phyloP scores from a whole-genome alignment of 2,888 invertebrate species.

The Chalcis sispes region DNA sequence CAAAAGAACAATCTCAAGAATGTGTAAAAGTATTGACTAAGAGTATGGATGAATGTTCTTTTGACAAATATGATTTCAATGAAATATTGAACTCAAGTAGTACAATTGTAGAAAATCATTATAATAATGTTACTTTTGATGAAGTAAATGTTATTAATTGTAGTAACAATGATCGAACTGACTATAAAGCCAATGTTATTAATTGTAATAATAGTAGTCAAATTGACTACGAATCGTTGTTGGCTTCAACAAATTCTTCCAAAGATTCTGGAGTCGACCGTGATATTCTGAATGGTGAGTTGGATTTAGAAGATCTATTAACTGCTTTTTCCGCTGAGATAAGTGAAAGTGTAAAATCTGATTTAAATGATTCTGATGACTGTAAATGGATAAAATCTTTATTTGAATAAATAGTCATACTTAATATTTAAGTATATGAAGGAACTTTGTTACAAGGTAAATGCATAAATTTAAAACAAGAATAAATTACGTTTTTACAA shows the following conservation, averaged over 20 bases:
- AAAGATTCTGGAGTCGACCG: slow-evolving; percentile 24
- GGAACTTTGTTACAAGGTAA: neutral
- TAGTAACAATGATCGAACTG: neutral
- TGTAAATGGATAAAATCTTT: slow-evolving; percentile 34
- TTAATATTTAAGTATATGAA: neutral
- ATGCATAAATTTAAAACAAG: neutral
- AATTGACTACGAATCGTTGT: neutral
- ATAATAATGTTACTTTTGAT: neutral
- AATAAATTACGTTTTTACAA: neutral
- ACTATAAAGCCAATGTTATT: neutral
- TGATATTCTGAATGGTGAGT: slow-evolving; percentile 4
- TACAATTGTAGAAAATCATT: slow-evolving; percentile 4
- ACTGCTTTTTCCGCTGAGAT: slow-evolving; percentile 3
- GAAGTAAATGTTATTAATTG: neutral
- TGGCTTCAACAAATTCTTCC: slow-evolving; percentile 15
- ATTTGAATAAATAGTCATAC: slow-evolving; percentile 18
- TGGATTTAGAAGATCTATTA: slow-evolving; percentile 37
- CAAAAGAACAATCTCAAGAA: neutral
- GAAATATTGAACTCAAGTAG: neutral
- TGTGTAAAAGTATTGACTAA: neutral
- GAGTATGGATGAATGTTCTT: neutral
- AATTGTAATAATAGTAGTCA: neutral
- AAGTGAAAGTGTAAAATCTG: neutral
- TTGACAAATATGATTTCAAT: slow-evolving; percentile 1
- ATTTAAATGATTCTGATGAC: neutral